These are phyloP conservation scores for Globicephala melas DNA, from an alignment of 2,113 vertebrate species.

Conservation along the genomic window DNA sequence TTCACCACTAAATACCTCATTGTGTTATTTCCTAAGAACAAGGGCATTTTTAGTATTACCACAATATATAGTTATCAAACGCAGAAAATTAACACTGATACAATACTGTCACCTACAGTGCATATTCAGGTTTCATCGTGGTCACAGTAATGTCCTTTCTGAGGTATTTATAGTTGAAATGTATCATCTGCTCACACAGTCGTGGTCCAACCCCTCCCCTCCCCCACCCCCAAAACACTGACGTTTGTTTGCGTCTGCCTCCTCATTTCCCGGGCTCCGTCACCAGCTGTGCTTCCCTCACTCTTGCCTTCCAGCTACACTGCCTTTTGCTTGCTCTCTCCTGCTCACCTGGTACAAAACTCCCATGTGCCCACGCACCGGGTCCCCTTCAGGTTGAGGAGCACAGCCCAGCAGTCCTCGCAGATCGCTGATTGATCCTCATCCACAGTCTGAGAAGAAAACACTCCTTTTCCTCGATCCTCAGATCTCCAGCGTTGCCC, in stretches of 20 bases:
- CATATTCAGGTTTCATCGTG: not conserved
- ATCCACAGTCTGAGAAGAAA: not conserved
- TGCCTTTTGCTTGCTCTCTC: not conserved
- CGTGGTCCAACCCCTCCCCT: not conserved
- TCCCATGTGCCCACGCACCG: not conserved
- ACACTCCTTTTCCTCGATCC: too few species aligned
- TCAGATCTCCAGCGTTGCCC: not conserved
- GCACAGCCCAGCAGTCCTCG: not conserved
- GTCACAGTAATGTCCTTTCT: not conserved
- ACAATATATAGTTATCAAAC: not conserved
- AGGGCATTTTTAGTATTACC: not conserved
- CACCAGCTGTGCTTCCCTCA: accelerated
- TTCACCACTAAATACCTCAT: not conserved
- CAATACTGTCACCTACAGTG: not conserved
- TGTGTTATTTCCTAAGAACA: not conserved
- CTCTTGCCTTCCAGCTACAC: too few species aligned
- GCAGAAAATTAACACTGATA: not conserved
- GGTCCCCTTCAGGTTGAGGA: not conserved
- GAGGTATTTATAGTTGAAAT: not conserved
- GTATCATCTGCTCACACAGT: not conserved
- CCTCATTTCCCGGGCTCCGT: accelerated
- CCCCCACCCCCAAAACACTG: too few species aligned
- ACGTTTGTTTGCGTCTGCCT: too few species aligned
- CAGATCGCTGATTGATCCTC: not conserved
- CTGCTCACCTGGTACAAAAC: not conserved